These are phyloP conservation scores for Chaetophractus vellerosus DNA, from an alignment of 2,797 vertebrate species.

Conservation along the genomic window DNA sequence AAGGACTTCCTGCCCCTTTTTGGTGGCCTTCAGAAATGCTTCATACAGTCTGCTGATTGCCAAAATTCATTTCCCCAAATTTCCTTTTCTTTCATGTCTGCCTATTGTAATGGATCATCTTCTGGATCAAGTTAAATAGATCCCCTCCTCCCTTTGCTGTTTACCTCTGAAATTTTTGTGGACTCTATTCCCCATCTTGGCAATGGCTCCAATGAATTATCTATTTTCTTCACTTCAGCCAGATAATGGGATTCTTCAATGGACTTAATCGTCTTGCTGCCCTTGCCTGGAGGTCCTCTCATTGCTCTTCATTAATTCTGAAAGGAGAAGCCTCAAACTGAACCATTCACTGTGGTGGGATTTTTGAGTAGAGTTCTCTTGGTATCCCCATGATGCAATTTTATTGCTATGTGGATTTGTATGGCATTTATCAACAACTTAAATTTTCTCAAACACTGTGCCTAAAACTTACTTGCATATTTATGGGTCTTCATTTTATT, in stretches of 20 bases:
- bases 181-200: constrained; percentile 39
- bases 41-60: constrained; percentile 34
- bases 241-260: constrained; percentile 64
- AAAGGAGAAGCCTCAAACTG: constrained; percentile 36
- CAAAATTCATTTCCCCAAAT: constrained; percentile 46
- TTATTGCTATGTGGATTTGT: constrained; percentile 34
- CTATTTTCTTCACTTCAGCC: constrained; percentile 66
- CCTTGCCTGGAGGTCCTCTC: constrained; percentile 55
- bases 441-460: constrained; percentile 13
- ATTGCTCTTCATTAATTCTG: constrained; percentile 50
- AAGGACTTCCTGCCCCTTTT: not conserved
- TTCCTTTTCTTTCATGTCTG: constrained; percentile 40
- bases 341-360: constrained; percentile 14
- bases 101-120: not conserved
- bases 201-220: constrained; percentile 44
- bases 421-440: constrained; percentile 28
- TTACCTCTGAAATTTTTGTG: constrained; percentile 61
- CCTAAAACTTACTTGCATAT: constrained; percentile 22
- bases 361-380: constrained; percentile 65
- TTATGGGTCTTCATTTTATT: not conserved
- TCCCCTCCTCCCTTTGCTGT: constrained; percentile 38
- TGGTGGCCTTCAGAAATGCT: not conserved
- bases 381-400: constrained; percentile 27
- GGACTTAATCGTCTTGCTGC: constrained; percentile 40
- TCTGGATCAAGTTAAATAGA: constrained; percentile 58